These are phyloP conservation scores for Phenacoccus solenopsis DNA, from an alignment of 1,140 invertebrate species.

Conservation along the genomic window DNA sequence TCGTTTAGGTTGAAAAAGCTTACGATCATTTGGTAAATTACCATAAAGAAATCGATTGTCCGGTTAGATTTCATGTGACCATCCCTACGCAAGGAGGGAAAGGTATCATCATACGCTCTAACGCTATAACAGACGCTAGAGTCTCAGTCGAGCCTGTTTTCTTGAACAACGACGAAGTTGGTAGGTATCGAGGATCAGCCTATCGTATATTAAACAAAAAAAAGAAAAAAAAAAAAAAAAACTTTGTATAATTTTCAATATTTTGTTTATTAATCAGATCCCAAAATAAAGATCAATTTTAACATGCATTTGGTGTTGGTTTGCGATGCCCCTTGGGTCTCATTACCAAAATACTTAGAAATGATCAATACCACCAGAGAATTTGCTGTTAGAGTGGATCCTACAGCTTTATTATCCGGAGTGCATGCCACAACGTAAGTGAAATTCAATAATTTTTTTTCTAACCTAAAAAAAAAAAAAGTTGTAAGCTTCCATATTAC, in stretches of 20 bases:
- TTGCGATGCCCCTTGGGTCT: conserved; percentile 62
- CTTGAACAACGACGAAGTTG: conserved; percentile 25
- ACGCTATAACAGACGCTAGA: conserved; percentile 53
- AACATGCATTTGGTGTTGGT: conserved; percentile 64
- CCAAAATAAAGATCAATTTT: conserved; percentile 67
- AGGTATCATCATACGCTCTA: conserved; percentile 72
- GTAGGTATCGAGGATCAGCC: too few relatives aligned
- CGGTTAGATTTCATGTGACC: conserved; percentile 66
- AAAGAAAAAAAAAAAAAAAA: too few relatives aligned
- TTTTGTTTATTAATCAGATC: conserved; percentile 41
- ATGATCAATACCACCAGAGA: conserved; percentile 61
- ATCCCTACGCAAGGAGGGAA: conserved; percentile 53
- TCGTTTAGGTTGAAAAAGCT: conserved; percentile 66
- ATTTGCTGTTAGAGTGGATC: conserved; percentile 63
- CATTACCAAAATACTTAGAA: conserved; percentile 64
- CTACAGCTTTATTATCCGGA: conserved; percentile 52
- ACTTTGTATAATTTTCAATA: too few relatives aligned
- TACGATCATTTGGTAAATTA: conserved; percentile 59
- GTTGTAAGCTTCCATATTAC: too few relatives aligned
- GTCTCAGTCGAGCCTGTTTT: conserved; percentile 79
- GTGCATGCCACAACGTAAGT: conserved; percentile 63
- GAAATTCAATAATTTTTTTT: too few relatives aligned
- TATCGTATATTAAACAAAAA: too few relatives aligned
- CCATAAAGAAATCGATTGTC: conserved; percentile 40
- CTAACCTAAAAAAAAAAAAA: too few relatives aligned